Evolutionary conservation across 2,113 vertebrate genomes (phyloP), one percentile per base, ranked within the genome.

Genomic region (Urocolius indicus): DNA sequence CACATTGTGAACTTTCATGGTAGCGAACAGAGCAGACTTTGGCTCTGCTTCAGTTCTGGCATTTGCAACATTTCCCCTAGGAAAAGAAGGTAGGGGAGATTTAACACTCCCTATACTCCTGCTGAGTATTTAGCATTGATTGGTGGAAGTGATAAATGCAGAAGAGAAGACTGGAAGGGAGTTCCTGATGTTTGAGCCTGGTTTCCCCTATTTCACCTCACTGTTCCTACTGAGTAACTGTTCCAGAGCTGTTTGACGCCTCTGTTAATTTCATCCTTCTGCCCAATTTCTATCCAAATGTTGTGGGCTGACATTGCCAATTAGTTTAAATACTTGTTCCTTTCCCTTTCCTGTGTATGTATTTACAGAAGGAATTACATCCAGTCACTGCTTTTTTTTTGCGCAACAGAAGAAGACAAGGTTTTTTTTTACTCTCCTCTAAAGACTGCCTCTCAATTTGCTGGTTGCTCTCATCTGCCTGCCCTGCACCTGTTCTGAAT

Each of bases 251-350:
- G 29, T 66, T 92, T 67, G n/a, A 92, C 88, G 54, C 27, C 22
- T 79, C 45, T 66, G 43, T 63, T 90, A 30, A 73, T 90, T 94
- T 66, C 80, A 94, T 15, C 34, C 51, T 86, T 89, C 41, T 89
- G 51, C 27, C 16, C 2, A 1, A 66, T 84, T 93, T 94, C 17
- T 69, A 49, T 49, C 63, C 13, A 3, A 36, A 80, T 83, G 26
- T 69, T 92, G 55, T 89, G 26, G 62, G 80, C 72, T 89, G 77
- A 46, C 36, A 9, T 34, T 91, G 51, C 65, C 59, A 84, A 79
- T 90, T 85, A 75, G 32, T 83, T 88, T 76, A 87, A 75, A 51
- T 88, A 41, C 36, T 49, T 72, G 32, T 89, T 93, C 45, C 27
- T 91, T 43, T 78, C 19, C 17, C 29, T 85, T 94, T 78, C 13